These are phyloP conservation scores for Coryphaenoides rupestris DNA, from an alignment of 2,113 vertebrate genomes.

Conservation along the genomic window DNA sequence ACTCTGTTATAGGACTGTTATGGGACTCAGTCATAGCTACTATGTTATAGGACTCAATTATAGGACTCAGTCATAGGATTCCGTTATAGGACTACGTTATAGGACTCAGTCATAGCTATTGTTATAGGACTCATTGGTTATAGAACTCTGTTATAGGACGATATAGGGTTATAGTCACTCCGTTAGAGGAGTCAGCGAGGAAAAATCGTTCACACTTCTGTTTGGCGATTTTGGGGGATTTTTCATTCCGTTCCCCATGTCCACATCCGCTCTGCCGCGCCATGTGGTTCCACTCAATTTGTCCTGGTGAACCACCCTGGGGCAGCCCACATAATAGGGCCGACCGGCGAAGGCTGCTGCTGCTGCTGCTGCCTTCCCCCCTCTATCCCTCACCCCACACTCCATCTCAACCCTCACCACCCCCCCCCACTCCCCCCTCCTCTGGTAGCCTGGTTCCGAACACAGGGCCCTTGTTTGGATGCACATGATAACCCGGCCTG, in stretches of 20 bases:
- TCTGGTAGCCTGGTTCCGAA: constrained; percentile 48
- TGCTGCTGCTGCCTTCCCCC: too few species aligned
- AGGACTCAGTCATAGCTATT: too few species aligned
- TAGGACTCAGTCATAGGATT: too few species aligned
- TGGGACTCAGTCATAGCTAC: too few species aligned
- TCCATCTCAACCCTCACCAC: too few species aligned
- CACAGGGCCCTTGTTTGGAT: constrained; percentile 70
- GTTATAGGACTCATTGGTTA: too few species aligned
- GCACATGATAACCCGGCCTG: constrained; percentile 62
- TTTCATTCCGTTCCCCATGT: constrained; percentile 62
- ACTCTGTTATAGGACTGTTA: too few species aligned
- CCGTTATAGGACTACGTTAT: too few species aligned
- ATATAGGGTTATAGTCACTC: not conserved
- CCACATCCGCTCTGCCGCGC: constrained; percentile 71
- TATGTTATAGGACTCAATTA: too few species aligned
- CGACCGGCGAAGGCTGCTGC: constrained; percentile 48
- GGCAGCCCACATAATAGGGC: constrained; percentile 67
- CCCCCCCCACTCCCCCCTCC: constrained; percentile 36
- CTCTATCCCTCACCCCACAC: too few species aligned
- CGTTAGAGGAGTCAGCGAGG: constrained; percentile 30
- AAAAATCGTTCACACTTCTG: constrained; percentile 64
- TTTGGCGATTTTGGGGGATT: constrained; percentile 29
- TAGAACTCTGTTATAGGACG: too few species aligned
- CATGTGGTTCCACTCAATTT: constrained; percentile 84
- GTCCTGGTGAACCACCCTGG: constrained; percentile 62